Conservation (phyloP, 2,113 vertebrate genomes). For the Anolis sagrei region DNA sequence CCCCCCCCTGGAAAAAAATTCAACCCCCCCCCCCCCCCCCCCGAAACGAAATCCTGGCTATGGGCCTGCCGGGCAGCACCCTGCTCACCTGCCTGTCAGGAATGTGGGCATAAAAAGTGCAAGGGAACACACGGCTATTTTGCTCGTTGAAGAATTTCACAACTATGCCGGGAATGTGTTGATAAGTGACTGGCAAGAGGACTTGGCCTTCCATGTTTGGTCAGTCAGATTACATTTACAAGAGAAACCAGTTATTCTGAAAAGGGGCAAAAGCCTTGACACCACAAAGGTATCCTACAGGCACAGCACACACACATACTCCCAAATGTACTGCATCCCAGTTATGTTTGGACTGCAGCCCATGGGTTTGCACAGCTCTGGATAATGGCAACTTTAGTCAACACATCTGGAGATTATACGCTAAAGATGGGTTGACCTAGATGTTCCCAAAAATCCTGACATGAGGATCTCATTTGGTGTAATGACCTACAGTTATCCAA, state of each 20-base stretch:
- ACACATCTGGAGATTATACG: neutral
- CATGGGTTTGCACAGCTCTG: neutral
- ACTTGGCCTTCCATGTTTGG: neutral
- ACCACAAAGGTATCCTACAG: neutral
- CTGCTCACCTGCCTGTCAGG: neutral
- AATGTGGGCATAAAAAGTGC: neutral
- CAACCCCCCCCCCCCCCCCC: too few relatives aligned
- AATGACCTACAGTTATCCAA: too few relatives aligned
- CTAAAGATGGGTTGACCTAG: neutral
- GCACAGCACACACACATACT: too few relatives aligned
- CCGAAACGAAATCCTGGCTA: too few relatives aligned
- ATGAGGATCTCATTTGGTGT: too few relatives aligned
- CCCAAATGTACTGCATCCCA: neutral
- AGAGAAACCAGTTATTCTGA: neutral
- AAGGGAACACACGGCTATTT: neutral
- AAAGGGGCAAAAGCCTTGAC: neutral
- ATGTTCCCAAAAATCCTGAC: neutral
- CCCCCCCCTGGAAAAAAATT: too few relatives aligned
- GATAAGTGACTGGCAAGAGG: neutral
- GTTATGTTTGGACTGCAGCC: neutral
- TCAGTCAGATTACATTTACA: neutral
- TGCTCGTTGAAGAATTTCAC: neutral
- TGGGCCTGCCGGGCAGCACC: neutral
- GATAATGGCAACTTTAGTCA: neutral
- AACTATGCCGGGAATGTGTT: neutral